Conservation (phyloP, 2,888 invertebrate genomes). For the Tetramorium bicarinatum region DNA sequence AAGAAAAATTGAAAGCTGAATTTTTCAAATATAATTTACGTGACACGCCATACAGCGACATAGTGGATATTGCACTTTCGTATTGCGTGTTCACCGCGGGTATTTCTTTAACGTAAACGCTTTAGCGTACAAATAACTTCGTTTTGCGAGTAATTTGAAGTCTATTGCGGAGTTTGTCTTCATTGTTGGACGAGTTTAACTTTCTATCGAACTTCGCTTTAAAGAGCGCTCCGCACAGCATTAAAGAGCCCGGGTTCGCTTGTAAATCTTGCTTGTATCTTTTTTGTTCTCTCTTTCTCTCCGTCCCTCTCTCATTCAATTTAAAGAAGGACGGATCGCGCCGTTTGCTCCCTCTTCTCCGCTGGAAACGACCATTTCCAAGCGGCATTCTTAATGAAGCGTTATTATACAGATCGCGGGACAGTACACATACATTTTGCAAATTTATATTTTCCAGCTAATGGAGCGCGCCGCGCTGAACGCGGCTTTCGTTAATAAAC, state of each 20-base stretch:
- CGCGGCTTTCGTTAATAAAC: constrained; percentile 34
- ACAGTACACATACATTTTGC: constrained; percentile 29
- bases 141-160: constrained; percentile 70
- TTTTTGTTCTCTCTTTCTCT: constrained; percentile 57
- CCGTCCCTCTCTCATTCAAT: constrained; percentile 31
- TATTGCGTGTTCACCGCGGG: constrained; percentile 27
- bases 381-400: constrained; percentile 74
- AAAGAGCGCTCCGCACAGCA: constrained; percentile 62
- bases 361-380: constrained; percentile 68
- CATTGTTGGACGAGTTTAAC: constrained; percentile 69
- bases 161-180: constrained; percentile 60
- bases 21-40: constrained; percentile 19
- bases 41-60: neutral
- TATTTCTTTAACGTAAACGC: constrained; percentile 49
- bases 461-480: constrained; percentile 28
- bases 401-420: constrained; percentile 68
- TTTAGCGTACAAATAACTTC: constrained; percentile 60
- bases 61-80: constrained; percentile 26
- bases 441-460: constrained; percentile 47
- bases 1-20: neutral
- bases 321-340: constrained; percentile 59
- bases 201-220: constrained; percentile 66
- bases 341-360: constrained; percentile 61
- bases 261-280: constrained; percentile 69
- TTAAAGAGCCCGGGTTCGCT: constrained; percentile 66